These are phyloP conservation scores for Rhyzopertha dominica DNA, from an alignment of 1,140 invertebrate species.

Conservation along the genomic window DNA sequence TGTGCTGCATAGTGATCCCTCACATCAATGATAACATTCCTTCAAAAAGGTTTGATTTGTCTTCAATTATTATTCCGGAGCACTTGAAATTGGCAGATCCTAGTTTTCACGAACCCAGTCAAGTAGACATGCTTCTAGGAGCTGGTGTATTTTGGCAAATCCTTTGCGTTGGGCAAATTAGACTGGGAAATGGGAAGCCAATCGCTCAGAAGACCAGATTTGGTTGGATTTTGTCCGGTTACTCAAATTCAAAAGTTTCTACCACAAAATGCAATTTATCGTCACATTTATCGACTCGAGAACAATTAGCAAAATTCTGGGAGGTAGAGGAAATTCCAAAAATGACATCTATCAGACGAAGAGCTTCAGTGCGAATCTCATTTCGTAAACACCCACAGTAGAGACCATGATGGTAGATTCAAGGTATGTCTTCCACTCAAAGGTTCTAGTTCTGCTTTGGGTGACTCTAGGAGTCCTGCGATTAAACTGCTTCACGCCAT, in stretches of 20 bases:
- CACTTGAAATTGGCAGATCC: background rate
- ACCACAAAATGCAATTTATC: no score
- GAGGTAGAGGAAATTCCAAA: conserved; percentile 26
- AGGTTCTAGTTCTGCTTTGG: conserved; percentile 23
- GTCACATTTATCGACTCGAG: no score
- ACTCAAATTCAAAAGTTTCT: no score
- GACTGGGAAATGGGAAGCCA: background rate
- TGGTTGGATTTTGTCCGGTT: background rate
- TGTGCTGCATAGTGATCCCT: conserved; percentile 6
- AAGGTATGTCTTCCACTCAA: conserved; percentile 23
- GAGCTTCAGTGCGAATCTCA: conserved; percentile 21
- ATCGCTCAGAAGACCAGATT: background rate
- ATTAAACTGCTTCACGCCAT: conserved; percentile 35
- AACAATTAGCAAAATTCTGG: conserved; percentile 25
- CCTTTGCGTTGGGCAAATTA: conserved; percentile 4
- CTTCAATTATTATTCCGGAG: background rate
- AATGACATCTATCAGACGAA: conserved; percentile 8
- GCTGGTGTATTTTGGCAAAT: conserved; percentile 2
- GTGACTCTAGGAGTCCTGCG: conserved; percentile 28
- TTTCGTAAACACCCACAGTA: conserved; percentile 13
- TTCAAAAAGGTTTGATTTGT: background rate
- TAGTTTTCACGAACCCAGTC: background rate
- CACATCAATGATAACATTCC: conserved; percentile 4
- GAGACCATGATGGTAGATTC: conserved; percentile 16
- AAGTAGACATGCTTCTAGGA: conserved; percentile 10